These are phyloP conservation scores for Sylvia atricapilla DNA, from an alignment of 2,113 vertebrate species.

Conservation along the genomic window DNA sequence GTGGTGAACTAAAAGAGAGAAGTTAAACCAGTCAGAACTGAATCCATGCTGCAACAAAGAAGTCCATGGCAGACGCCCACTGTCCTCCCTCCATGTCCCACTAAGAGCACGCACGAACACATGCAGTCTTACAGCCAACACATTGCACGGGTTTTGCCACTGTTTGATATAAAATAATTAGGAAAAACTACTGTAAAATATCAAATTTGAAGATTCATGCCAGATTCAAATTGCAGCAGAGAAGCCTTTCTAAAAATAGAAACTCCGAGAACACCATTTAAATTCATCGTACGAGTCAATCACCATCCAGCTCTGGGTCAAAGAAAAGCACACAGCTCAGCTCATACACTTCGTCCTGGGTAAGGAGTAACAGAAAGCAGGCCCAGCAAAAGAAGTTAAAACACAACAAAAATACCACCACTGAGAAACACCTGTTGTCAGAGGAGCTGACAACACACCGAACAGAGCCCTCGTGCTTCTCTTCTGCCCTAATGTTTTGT, in stretches of 20 bases:
- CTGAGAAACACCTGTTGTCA: background rate
- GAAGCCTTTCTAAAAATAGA: slow-evolving; percentile 12
- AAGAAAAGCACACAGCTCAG: slow-evolving; percentile 51
- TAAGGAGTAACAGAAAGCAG: slow-evolving; percentile 66
- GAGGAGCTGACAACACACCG: slow-evolving; percentile 11
- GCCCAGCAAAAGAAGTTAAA: slow-evolving; percentile 54
- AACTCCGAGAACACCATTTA: slow-evolving; percentile 29
- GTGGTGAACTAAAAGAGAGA: slow-evolving; percentile 77
- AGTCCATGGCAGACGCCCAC: background rate
- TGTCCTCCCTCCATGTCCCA: background rate
- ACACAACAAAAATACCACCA: slow-evolving; percentile 11
- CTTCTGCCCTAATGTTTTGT: background rate
- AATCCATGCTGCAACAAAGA: background rate
- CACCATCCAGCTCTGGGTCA: slow-evolving; percentile 35
- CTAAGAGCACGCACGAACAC: slow-evolving; percentile 59
- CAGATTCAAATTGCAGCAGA: background rate
- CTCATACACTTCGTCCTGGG: slow-evolving; percentile 5
- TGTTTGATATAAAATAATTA: slow-evolving; percentile 19
- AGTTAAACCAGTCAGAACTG: slow-evolving; percentile 15
- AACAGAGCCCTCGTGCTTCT: background rate
- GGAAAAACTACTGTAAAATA: slow-evolving; percentile 26
- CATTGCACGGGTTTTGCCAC: slow-evolving; percentile 31
- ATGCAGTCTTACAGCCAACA: slow-evolving; percentile 51
- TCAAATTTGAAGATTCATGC: slow-evolving; percentile 58
- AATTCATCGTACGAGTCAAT: slow-evolving; percentile 44